These are phyloP conservation scores for Cnemophilus loriae DNA, from an alignment of 2,113 vertebrate genomes.

Conservation along the genomic window DNA sequence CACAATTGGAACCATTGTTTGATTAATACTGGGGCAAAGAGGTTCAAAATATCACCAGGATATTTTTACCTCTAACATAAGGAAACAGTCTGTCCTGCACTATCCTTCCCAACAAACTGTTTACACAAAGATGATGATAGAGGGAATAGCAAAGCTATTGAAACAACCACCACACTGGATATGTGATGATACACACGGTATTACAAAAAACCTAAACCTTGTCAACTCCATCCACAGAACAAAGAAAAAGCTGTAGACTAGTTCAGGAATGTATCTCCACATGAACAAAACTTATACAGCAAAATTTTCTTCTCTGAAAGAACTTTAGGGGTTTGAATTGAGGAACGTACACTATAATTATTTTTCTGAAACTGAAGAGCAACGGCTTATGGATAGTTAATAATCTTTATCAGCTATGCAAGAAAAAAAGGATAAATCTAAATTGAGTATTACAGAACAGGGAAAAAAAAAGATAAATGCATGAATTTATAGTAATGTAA, in stretches of 20 bases:
- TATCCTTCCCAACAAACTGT: neutral
- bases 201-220: neutral
- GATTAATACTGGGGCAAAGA: neutral
- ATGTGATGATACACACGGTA: accelerated
- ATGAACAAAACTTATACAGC: neutral
- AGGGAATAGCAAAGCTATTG: neutral
- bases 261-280: neutral
- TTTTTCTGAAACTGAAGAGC: neutral
- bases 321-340: neutral
- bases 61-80: neutral
- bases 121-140: neutral
- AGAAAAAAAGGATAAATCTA: neutral
- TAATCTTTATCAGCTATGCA: neutral
- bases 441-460: neutral
- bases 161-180: neutral
- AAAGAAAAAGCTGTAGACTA: neutral
- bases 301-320: neutral
- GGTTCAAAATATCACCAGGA: neutral
- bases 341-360: neutral
- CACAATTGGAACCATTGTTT: neutral
- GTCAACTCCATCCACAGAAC: neutral
- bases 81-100: neutral
- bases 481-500: neutral
- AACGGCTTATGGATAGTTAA: neutral
- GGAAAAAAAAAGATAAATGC: neutral